Conservation (phyloP, 1,140 invertebrate genomes). For the Calycopis cecrops region DNA sequence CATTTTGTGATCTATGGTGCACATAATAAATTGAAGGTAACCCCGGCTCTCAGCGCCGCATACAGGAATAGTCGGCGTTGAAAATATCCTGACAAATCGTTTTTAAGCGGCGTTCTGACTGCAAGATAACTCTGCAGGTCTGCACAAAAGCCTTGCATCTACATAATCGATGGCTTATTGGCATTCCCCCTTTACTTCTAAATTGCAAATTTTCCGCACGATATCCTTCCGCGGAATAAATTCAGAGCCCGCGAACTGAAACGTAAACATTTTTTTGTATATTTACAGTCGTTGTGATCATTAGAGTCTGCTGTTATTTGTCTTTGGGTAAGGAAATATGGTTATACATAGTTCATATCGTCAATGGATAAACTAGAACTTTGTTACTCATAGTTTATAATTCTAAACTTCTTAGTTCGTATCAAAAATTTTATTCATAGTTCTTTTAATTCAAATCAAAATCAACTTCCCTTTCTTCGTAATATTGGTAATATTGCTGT, state of each 20-base stretch:
- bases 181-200: conserved; percentile 69
- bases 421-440: too few relatives aligned
- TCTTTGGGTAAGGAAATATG: too few relatives aligned
- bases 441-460: too few relatives aligned
- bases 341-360: too few relatives aligned
- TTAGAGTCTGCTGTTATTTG: too few relatives aligned
- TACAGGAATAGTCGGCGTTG: conserved; percentile 28
- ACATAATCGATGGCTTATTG: conserved; percentile 73
- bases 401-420: too few relatives aligned
- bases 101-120: conserved; percentile 49
- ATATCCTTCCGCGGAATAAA: conserved; percentile 67
- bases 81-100: conserved; percentile 64
- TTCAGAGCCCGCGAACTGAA: conserved; percentile 60
- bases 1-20: conserved; percentile 6
- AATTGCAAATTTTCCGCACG: conserved; percentile 74
- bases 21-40: conserved; percentile 36
- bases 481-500: too few relatives aligned
- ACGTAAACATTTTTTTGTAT: conserved; percentile 53
- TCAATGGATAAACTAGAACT: too few relatives aligned
- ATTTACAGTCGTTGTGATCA: too few relatives aligned
- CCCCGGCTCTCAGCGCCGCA: conserved; percentile 26
- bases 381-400: too few relatives aligned
- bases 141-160: conserved; percentile 65
- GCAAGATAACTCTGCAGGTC: conserved; percentile 61
- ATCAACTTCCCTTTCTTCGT: too few relatives aligned